Percentiles rank a stretch among this genome's conserved stretches.
These are phyloP conservation scores for Dione vanillae DNA, from an alignment of 2,888 invertebrate genomes.

Conservation along the genomic window DNA sequence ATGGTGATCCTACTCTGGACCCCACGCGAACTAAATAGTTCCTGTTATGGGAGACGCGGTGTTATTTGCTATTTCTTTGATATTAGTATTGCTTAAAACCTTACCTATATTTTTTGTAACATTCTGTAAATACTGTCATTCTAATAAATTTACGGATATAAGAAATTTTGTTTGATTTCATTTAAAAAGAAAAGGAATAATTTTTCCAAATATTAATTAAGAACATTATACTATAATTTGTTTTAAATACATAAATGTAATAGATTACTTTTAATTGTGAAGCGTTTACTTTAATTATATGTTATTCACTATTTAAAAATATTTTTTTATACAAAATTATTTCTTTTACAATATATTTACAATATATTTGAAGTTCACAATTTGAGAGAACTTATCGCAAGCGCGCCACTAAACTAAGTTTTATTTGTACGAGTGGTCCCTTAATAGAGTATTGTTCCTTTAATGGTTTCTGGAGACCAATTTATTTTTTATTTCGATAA, in stretches of 20 bases:
- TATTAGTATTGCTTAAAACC: not conserved
- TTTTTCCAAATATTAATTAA: too few species aligned
- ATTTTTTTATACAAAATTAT: too few species aligned
- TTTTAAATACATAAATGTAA: too few species aligned
- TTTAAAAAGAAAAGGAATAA: too few species aligned
- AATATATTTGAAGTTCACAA: constrained; percentile 2
- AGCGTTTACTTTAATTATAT: too few species aligned
- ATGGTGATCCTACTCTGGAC: constrained; percentile 27
- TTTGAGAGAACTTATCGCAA: constrained; percentile 17
- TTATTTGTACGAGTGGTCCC: constrained; percentile 27
- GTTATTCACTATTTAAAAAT: too few species aligned
- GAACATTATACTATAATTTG: too few species aligned
- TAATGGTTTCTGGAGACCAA: constrained; percentile 22
- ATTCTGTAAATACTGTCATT: not conserved
- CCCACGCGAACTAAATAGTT: constrained; percentile 31
- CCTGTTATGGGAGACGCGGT: constrained; percentile 26
- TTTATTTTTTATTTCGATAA: not conserved
- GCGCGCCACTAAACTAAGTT: constrained; percentile 24
- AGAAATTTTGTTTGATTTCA: too few species aligned
- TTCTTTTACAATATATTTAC: not conserved
- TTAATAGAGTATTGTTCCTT: constrained; percentile 34
- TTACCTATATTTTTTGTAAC: not conserved
- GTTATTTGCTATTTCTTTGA: constrained; percentile 25
- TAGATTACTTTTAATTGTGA: too few species aligned
- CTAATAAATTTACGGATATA: not conserved